Conservation (phyloP, 37 sponge, comb jelly and placozoan genomes). For the Corticium candelabrum region DNA sequence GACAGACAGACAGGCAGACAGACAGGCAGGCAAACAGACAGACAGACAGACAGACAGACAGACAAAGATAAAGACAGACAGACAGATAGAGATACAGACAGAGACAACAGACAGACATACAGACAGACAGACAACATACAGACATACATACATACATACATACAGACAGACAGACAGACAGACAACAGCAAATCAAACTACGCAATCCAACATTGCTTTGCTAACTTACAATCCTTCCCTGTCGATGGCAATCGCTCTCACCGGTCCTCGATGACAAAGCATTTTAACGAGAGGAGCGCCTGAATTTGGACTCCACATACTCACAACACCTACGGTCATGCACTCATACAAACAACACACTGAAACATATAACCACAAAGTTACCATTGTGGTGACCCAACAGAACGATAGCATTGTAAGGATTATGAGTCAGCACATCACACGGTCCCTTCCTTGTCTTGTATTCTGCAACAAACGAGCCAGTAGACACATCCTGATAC, state of each 20-base stretch:
- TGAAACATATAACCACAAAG: background rate
- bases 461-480: slow-evolving; percentile 49
- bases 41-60: no score
- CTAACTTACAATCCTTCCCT: slow-evolving; percentile 36
- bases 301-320: slow-evolving; percentile 88
- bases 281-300: slow-evolving; percentile 78
- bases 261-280: slow-evolving; percentile 79
- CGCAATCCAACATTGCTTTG: slow-evolving; percentile 7
- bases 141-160: no score
- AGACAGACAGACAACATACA: no score
- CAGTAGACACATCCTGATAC: slow-evolving; percentile 83
- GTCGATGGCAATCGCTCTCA: slow-evolving; percentile 75
- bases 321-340: slow-evolving; percentile 61
- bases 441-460: slow-evolving; percentile 62
- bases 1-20: no score
- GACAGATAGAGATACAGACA: no score
- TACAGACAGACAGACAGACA: no score
- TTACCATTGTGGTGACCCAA: slow-evolving; percentile 84
- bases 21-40: no score
- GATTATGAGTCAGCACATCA: slow-evolving; percentile 71
- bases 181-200: background rate
- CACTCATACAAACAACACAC: background rate
- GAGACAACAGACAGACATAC: no score
- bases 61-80: no score
- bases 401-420: slow-evolving; percentile 84